A percentile compares a stretch with the other conserved stretches of the same genome.
These are phyloP conservation scores for Corvus cornix DNA, from an alignment of 2,113 vertebrate genomes.

Conservation along the genomic window DNA sequence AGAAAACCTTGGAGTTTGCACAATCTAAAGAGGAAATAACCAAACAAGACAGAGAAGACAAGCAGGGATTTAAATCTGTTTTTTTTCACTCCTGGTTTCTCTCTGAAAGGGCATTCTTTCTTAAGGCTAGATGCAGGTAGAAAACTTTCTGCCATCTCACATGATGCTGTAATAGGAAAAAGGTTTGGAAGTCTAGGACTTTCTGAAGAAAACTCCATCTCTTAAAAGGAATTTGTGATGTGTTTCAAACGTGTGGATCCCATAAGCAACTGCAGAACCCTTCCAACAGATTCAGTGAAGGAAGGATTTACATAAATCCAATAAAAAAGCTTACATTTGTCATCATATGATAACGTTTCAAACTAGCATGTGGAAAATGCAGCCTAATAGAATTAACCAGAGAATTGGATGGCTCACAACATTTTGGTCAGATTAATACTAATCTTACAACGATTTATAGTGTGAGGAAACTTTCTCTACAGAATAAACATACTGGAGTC, in stretches of 20 bases:
- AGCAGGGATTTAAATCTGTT: background rate
- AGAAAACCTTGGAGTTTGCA: background rate
- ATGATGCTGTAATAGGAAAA: background rate
- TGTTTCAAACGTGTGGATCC: background rate
- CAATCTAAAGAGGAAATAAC: background rate
- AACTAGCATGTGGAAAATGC: constrained; percentile 62
- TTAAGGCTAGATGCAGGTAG: background rate
- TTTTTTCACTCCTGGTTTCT: background rate
- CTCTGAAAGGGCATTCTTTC: background rate
- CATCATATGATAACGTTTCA: constrained; percentile 64
- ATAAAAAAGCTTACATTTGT: constrained; percentile 62
- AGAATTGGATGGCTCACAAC: constrained; percentile 55
- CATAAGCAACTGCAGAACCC: background rate
- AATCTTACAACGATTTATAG: constrained; percentile 63
- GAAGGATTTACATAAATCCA: constrained; percentile 67
- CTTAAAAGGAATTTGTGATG: background rate
- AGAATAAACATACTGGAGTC: constrained; percentile 44
- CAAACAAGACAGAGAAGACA: background rate
- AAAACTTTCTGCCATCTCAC: background rate
- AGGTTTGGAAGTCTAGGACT: background rate
- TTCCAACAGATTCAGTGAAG: constrained; percentile 43
- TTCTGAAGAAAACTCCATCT: background rate
- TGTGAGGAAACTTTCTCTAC: constrained; percentile 23
- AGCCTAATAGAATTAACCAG: constrained; percentile 66
- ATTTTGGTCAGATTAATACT: constrained; percentile 68